Percentiles rank a stretch among this genome's conserved stretches.
phyloP scores from a whole-genome alignment of 1,140 invertebrate genomes.

The Meloidogyne floridensis region DNA sequence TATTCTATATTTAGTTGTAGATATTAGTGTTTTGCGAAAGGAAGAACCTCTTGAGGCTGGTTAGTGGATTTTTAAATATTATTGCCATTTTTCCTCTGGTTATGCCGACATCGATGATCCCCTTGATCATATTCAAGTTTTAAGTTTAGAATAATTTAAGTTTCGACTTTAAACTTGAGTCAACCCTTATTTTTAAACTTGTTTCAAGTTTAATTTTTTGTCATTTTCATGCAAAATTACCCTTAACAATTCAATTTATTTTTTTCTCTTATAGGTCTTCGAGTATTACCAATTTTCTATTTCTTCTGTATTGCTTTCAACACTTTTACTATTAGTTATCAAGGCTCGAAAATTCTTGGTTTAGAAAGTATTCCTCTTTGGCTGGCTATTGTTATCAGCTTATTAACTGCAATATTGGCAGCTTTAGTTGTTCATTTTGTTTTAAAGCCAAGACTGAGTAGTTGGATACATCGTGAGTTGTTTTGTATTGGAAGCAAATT shows the following conservation, averaged over 20 bases:
- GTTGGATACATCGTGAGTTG: conserved; percentile 35
- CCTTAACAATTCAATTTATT: not conserved
- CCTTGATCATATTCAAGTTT: too few species aligned
- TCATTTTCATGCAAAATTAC: too few species aligned
- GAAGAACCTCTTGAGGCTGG: conserved; percentile 36
- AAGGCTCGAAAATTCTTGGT: conserved; percentile 84
- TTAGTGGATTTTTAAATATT: not conserved
- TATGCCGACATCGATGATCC: too few species aligned
- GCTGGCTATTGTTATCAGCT: conserved; percentile 32
- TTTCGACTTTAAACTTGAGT: too few species aligned
- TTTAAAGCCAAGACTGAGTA: conserved; percentile 43
- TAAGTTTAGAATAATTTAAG: too few species aligned
- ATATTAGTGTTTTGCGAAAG: conserved; percentile 62
- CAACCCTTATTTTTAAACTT: too few species aligned
- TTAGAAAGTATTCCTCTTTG: not conserved
- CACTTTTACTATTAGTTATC: conserved; percentile 83
- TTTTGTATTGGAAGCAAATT: not conserved
- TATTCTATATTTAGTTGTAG: conserved; percentile 46
- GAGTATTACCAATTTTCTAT: conserved; percentile 75
- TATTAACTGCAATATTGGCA: conserved; percentile 45
- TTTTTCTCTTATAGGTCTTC: not conserved
- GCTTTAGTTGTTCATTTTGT: conserved; percentile 56
- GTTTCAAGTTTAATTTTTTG: too few species aligned
- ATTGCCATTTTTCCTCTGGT: too few species aligned
- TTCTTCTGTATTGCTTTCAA: conserved; percentile 87